Conservation (phyloP, 1,140 invertebrate genomes). For the Homarus americanus region DNA sequence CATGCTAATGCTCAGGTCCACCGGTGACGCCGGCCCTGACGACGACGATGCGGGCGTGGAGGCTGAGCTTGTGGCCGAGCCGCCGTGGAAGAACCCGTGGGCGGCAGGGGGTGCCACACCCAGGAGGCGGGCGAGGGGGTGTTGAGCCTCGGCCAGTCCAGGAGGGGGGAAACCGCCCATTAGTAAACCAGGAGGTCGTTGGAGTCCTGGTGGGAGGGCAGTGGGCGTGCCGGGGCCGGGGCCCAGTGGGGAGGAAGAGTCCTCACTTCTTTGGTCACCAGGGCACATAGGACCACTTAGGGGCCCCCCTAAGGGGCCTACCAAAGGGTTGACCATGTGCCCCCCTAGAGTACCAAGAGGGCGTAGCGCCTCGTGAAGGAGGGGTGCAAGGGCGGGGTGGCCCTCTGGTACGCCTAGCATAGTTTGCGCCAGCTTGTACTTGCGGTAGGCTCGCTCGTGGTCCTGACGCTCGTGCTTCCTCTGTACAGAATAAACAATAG, state of each 20-base stretch:
- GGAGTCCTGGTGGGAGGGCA: conserved; percentile 47
- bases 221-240: conserved; percentile 16
- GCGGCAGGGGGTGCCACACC: conserved; percentile 66
- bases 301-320: conserved; percentile 57
- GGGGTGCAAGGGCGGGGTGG: conserved; percentile 65
- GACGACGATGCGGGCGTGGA: conserved; percentile 73
- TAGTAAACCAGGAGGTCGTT: conserved; percentile 56
- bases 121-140: conserved; percentile 70
- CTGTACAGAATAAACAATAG: conserved; percentile 64
- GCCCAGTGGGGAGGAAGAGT: conserved; percentile 69
- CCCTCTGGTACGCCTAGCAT: conserved; percentile 76
- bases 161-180: conserved; percentile 72
- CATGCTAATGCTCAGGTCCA: conserved; percentile 71
- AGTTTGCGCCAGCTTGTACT: conserved; percentile 85
- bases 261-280: conserved; percentile 69
- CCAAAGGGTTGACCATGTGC: conserved; percentile 58
- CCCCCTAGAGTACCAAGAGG: conserved; percentile 62
- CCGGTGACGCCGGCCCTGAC: conserved; percentile 71
- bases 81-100: conserved; percentile 68
- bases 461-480: conserved; percentile 97
- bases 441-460: conserved; percentile 89
- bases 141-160: conserved; percentile 62
- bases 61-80: conserved; percentile 62
- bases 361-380: conserved; percentile 72
- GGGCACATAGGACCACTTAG: conserved; percentile 54